Conservation (phyloP, 2,797 vertebrate species). For the Pangasius sanitwongsei region DNA sequence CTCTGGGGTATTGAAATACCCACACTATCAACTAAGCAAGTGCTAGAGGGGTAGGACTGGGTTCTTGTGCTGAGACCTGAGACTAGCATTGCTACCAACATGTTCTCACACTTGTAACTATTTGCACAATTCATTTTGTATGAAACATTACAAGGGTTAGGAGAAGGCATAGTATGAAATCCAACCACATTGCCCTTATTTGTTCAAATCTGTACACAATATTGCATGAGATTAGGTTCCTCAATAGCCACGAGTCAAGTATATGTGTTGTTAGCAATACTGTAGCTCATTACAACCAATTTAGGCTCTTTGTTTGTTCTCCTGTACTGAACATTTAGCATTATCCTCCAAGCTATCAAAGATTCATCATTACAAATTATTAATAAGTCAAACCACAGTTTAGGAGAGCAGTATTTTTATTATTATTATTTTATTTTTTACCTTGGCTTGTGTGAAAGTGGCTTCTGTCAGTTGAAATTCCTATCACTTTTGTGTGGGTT, state of each 20-base stretch:
- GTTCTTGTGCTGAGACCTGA: not conserved
- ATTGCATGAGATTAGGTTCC: not conserved
- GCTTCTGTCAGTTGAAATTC: constrained; percentile 2
- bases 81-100: not conserved
- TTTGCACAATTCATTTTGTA: not conserved
- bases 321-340: not conserved
- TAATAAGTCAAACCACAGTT: not conserved
- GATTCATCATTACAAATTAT: not conserved
- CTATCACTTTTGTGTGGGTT: constrained; percentile 14
- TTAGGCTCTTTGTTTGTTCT: not conserved
- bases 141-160: not conserved
- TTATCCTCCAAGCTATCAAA: not conserved
- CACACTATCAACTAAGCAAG: not conserved
- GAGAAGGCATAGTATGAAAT: not conserved
- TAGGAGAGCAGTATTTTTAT: not conserved
- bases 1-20: too few species aligned
- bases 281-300: not conserved
- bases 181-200: not conserved
- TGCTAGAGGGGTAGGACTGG: not conserved
- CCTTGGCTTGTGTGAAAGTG: not conserved
- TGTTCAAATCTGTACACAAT: not conserved
- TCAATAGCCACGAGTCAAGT: not conserved
- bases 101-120: not conserved
- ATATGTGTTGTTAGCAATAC: not conserved
- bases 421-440: not conserved